Conservation (phyloP, 1,140 invertebrate genomes). For the Achatina immaculata region DNA sequence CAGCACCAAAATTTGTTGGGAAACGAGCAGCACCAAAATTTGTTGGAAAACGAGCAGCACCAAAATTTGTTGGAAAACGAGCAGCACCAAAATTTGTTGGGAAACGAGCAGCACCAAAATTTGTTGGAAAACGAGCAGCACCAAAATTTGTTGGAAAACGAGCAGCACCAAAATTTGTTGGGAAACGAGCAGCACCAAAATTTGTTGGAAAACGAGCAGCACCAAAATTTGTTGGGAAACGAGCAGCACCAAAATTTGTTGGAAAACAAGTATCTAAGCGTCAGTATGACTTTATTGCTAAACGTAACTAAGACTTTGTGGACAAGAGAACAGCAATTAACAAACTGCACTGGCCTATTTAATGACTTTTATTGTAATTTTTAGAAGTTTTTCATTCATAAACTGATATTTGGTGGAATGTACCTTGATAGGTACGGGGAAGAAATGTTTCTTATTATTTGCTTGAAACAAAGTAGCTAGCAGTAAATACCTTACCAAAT, state of each 20-base stretch:
- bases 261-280: not conserved
- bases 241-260: not conserved
- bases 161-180: not conserved
- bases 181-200: not conserved
- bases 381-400: too few relatives aligned
- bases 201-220: constrained; percentile 10
- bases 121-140: constrained; percentile 2
- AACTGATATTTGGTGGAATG: too few relatives aligned
- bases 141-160: constrained; percentile 21
- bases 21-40: not conserved
- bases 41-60: too few relatives aligned
- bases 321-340: not conserved
- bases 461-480: too few relatives aligned
- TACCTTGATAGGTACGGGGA: too few relatives aligned
- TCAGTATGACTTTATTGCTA: not conserved
- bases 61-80: not conserved
- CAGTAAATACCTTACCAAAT: too few relatives aligned
- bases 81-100: not conserved
- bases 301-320: constrained; percentile 11
- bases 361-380: too few relatives aligned
- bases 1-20: not conserved
- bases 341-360: too few relatives aligned
- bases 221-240: not conserved
- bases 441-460: too few relatives aligned
- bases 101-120: not conserved